Evolutionary conservation across 2,888 invertebrate genomes (phyloP), one percentile per base, ranked within the genome.

Genomic region (Hemicrepidius hirtus): DNA sequence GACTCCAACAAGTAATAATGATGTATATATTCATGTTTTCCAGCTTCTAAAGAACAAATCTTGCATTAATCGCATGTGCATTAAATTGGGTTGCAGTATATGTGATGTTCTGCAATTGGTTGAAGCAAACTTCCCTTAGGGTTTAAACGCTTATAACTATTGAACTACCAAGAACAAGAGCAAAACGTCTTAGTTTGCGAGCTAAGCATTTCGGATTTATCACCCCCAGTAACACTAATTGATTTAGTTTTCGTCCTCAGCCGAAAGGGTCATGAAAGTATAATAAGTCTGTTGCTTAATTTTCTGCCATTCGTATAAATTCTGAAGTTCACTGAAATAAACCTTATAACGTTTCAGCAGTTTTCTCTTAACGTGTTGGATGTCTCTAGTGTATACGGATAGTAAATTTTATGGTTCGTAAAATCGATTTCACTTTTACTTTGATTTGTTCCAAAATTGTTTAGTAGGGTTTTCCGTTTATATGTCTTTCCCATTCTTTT

Each of bases 191-290:
- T 6, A 53, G 53, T 53, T 53, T 53, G 32, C 13, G 53, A 53
- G 53, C 28, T 53, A 53, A 53, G 28, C 53, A 53, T 53, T 53
- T 24, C 28, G 28, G 53, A 53, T 53, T 53, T 53, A 53, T 53
- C 53, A 13, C 53, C 28, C n/a, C 28, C n/a, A 28, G 53, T 24
- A 53, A 53, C 53, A 28, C 28, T 53, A 53, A 53, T 53, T 53
- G 53, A 53, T 53, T 53, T 53, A 53, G 53, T 53, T 53, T 53
- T 53, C n/a, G 53, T 32, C 53, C 24, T 28, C 13, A 53, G 53
- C 10, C 12, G 53, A 53, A 32, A 53, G 13, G 13, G 32, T 32
- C 53, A 53, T 53, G 53, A 53, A 53, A 32, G 49, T 49, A 24
- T 49, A 49, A 49, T 49, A 49, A 49, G 49, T 49, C 20, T 24